These are phyloP conservation scores for Horisme vitalbata DNA, from an alignment of 2,888 invertebrate species.

Conservation along the genomic window DNA sequence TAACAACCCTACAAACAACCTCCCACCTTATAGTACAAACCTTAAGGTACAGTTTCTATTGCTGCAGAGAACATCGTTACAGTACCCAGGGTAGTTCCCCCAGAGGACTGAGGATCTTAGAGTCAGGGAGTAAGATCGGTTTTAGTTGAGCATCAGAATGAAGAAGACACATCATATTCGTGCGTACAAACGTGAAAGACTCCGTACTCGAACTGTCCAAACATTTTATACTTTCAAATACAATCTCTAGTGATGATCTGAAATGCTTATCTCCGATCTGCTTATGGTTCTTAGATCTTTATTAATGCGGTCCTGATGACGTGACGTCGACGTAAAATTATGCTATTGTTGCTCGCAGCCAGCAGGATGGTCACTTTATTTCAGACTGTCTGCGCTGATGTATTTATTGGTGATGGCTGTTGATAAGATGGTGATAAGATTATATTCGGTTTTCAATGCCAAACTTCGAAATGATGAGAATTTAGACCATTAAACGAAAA, in stretches of 20 bases:
- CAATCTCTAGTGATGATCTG: slow-evolving; percentile 80
- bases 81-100: slow-evolving; percentile 23
- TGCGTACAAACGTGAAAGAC: slow-evolving; percentile 76
- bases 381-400: slow-evolving; percentile 59
- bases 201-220: slow-evolving; percentile 79
- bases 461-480: slow-evolving; percentile 40
- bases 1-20: slow-evolving; percentile 45
- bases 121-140: slow-evolving; percentile 34
- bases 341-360: slow-evolving; percentile 59
- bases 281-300: slow-evolving; percentile 79
- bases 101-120: slow-evolving; percentile 47
- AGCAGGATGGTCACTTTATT: slow-evolving; percentile 55
- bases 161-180: slow-evolving; percentile 68
- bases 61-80: slow-evolving; percentile 37
- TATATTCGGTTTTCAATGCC: slow-evolving; percentile 51
- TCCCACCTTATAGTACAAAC: slow-evolving; percentile 34
- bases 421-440: slow-evolving; percentile 65
- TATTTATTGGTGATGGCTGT: slow-evolving; percentile 71
- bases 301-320: slow-evolving; percentile 72
- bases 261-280: slow-evolving; percentile 71
- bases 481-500: slow-evolving; percentile 27
- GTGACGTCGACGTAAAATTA: slow-evolving; percentile 70
- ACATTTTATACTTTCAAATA: slow-evolving; percentile 83
- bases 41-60: slow-evolving; percentile 32
- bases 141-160: slow-evolving; percentile 31